These are phyloP conservation scores for Bombus sylvicola DNA, from an alignment of 1,140 invertebrate genomes.

Conservation along the genomic window DNA sequence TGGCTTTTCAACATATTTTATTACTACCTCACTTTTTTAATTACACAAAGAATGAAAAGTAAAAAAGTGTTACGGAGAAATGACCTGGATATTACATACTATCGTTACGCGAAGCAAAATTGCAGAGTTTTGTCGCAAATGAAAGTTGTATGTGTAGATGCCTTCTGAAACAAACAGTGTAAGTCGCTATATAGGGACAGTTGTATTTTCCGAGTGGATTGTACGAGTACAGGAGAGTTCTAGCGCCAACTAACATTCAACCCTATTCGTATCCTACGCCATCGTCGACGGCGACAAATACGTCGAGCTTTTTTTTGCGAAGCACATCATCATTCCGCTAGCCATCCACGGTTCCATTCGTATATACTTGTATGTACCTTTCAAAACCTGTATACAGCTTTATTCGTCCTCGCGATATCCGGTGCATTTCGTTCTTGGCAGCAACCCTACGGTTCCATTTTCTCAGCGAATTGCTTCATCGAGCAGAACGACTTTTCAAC, in stretches of 20 bases:
- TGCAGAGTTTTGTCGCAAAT: not conserved
- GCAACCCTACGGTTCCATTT: conserved; percentile 11
- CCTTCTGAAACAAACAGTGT: conserved; percentile 26
- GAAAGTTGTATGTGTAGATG: not conserved
- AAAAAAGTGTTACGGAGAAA: not conserved
- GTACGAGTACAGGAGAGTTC: conserved; percentile 8
- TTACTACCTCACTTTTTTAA: not conserved
- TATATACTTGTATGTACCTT: conserved; percentile 31
- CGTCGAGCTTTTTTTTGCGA: conserved; percentile 50
- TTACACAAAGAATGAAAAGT: not conserved
- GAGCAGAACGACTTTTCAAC: conserved; percentile 30
- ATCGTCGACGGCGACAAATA: conserved; percentile 57
- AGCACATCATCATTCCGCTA: conserved; percentile 60
- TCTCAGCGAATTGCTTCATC: conserved; percentile 39
- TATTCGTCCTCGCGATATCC: conserved; percentile 44
- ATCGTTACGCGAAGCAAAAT: not conserved
- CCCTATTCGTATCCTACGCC: not conserved
- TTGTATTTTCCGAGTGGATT: conserved; percentile 40
- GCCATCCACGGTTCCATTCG: not conserved
- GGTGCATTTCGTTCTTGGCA: conserved; percentile 48
- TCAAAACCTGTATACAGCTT: conserved; percentile 49
- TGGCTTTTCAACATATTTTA: too few relatives aligned
- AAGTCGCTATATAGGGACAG: conserved; percentile 11
- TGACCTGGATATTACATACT: not conserved
- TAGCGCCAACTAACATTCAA: conserved; percentile 29